A percentile compares a stretch with the other conserved stretches of the same genome.
These are phyloP conservation scores for Leucophenga varia DNA, from an alignment of 1,140 invertebrate genomes.

Conservation along the genomic window DNA sequence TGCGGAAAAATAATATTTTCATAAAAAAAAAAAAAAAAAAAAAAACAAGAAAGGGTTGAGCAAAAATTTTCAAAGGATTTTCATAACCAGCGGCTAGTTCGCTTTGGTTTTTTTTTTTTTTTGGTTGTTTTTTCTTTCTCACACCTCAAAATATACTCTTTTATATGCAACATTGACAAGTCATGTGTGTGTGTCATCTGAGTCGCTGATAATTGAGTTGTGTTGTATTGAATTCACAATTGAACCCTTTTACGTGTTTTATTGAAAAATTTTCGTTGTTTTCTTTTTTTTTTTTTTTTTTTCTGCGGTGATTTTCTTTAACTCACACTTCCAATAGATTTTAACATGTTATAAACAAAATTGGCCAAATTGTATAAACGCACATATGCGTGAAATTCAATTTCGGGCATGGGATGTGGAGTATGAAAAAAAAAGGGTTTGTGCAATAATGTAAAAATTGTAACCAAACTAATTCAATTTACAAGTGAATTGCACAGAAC, in stretches of 20 bases:
- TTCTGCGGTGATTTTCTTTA: constrained; percentile 40
- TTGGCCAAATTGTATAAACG: constrained; percentile 54
- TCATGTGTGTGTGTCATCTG: constrained; percentile 33
- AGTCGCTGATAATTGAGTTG: constrained; percentile 49
- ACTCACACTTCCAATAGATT: constrained; percentile 12
- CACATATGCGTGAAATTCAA: constrained; percentile 55
- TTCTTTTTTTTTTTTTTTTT: constrained; percentile 26
- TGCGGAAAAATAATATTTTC: background rate
- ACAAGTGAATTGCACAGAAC: constrained; percentile 46
- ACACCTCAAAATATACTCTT: too few relatives aligned
- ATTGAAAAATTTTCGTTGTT: background rate
- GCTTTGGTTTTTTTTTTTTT: background rate
- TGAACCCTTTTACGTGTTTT: background rate
- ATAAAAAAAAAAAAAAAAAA: background rate
- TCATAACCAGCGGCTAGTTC: constrained; percentile 47
- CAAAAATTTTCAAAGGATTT: constrained; percentile 40
- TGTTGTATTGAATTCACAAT: constrained; percentile 8
- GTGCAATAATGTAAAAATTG: constrained; percentile 20
- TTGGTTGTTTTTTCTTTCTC: background rate
- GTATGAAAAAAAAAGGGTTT: constrained; percentile 4
- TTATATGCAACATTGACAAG: constrained; percentile 22
- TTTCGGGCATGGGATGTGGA: constrained; percentile 19
- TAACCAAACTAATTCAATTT: constrained; percentile 49
- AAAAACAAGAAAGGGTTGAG: background rate
- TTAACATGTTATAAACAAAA: constrained; percentile 44